phyloP scores from a whole-genome alignment of 2,113 vertebrate genomes.

The Heterotis niloticus region DNA sequence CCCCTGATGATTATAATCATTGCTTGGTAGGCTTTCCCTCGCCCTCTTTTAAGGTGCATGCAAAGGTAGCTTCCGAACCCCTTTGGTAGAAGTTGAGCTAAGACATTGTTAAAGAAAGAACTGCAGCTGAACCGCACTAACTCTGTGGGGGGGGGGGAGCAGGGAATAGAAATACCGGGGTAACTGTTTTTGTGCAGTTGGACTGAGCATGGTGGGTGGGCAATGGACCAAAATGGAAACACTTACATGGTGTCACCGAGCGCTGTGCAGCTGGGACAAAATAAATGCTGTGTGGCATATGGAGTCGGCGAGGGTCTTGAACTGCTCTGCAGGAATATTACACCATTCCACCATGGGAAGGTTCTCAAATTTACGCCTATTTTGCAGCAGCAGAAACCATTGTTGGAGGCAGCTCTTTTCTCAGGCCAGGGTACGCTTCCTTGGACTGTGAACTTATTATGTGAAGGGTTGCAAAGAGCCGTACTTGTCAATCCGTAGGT shows the following conservation, averaged over 20 bases:
- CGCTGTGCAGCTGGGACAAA: not conserved
- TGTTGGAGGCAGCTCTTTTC: not conserved
- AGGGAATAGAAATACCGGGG: not conserved
- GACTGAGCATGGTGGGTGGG: not conserved
- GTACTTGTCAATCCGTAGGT: not conserved
- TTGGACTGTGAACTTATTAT: constrained; percentile 1
- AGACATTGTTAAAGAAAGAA: not conserved
- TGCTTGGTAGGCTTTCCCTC: not conserved
- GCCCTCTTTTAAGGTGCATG: not conserved
- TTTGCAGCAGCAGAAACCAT: not conserved
- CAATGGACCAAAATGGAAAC: not conserved
- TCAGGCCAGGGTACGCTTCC: not conserved
- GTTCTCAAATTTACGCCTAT: constrained; percentile 12
- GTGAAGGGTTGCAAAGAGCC: not conserved
- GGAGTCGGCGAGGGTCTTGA: not conserved
- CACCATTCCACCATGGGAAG: not conserved
- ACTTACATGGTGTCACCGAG: not conserved
- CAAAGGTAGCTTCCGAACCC: not conserved
- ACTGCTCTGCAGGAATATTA: not conserved
- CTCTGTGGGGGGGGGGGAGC: not conserved
- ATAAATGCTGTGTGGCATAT: not conserved
- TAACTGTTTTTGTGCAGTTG: not conserved
- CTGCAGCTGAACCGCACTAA: too few species aligned
- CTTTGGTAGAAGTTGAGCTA: not conserved
- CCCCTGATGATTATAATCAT: too few species aligned